These are phyloP conservation scores for Hypothenemus hampei DNA, from an alignment of 1,140 invertebrate species.

Conservation along the genomic window DNA sequence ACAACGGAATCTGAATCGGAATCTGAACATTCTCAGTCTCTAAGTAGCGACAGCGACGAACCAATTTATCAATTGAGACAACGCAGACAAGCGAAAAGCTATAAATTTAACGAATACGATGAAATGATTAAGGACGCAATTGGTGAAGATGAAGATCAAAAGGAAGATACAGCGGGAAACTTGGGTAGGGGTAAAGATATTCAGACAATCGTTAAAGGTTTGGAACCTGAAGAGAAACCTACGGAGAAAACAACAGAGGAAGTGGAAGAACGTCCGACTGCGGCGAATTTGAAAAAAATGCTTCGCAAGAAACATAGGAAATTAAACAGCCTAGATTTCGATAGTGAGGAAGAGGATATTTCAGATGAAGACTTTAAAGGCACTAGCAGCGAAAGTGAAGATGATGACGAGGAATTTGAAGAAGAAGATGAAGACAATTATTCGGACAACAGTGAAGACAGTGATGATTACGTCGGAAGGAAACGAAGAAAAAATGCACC, in stretches of 20 bases:
- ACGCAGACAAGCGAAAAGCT: constrained; percentile 70
- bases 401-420: constrained; percentile 52
- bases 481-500: constrained; percentile 45
- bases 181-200: constrained; percentile 81
- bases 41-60: constrained; percentile 52
- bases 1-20: constrained; percentile 33
- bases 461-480: constrained; percentile 51
- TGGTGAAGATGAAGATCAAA: constrained; percentile 48
- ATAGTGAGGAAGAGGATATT: constrained; percentile 70
- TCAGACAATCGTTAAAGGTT: constrained; percentile 78
- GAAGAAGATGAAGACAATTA: constrained; percentile 58
- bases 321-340: constrained; percentile 75
- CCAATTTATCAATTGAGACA: constrained; percentile 78
- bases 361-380: constrained; percentile 85
- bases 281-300: constrained; percentile 23
- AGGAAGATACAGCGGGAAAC: constrained; percentile 22
- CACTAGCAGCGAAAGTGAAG: constrained; percentile 35
- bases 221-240: constrained; percentile 59
- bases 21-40: constrained; percentile 42
- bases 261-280: constrained; percentile 11
- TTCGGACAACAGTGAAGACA: constrained; percentile 55
- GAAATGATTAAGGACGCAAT: constrained; percentile 90
- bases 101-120: constrained; percentile 87
- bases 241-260: constrained; percentile 40
- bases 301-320: constrained; percentile 64